Evolutionary conservation across 1,140 invertebrate genomes (phyloP), one percentile per base, ranked within the genome.

Genomic region (Linepithema humile): DNA sequence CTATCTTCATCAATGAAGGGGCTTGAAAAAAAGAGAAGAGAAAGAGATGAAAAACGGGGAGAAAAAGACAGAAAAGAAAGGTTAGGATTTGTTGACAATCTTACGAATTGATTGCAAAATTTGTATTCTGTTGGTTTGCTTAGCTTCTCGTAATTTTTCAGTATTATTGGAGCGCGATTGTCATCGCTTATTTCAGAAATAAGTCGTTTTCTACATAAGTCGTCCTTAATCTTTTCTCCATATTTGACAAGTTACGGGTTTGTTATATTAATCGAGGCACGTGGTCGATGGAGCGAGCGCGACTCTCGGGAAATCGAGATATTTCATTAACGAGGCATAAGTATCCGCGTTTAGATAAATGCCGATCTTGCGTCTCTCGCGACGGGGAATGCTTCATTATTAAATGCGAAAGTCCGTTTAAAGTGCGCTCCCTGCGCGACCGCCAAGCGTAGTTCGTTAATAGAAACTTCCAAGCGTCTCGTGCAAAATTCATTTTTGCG

Each of bases 401-500:
- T 80, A 80, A 80, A 55, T 32, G 48, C 23, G 75, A 10, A 80
- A 80, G 48, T 64, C 45, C 23, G 17, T 53, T 77, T 77, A 65
- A 77, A 80, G 50, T 70, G 10, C 26, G 7, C 23, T 55, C 40
- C 15, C 43, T 12, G 17, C 17, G 17, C 32, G 20, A 15, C 23
- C 10, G 32, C 32, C 20, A 40, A 15, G 32, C 6, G n/a, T 32
- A 43, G 9, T 20, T 70, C 29, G 75, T 80, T 80, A 57, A 80
- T 55, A 55, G 50, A 70, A 80, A 80, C 67, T 70, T 57, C 48
- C 20, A 67, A 78, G 75, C 48, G 64, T 69, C 48, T 69, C 64
- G 75, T 80, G n/a, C 12, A 70, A 70, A 70, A 80, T 80, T 80
- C n/a, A 80, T 80, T 69, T 80, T 80, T 70, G 64, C 75, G 64